Percentiles rank a stretch among this genome's conserved stretches.
phyloP scores from a whole-genome alignment of 2,797 vertebrate species.

The Bradypodion pumilum region DNA sequence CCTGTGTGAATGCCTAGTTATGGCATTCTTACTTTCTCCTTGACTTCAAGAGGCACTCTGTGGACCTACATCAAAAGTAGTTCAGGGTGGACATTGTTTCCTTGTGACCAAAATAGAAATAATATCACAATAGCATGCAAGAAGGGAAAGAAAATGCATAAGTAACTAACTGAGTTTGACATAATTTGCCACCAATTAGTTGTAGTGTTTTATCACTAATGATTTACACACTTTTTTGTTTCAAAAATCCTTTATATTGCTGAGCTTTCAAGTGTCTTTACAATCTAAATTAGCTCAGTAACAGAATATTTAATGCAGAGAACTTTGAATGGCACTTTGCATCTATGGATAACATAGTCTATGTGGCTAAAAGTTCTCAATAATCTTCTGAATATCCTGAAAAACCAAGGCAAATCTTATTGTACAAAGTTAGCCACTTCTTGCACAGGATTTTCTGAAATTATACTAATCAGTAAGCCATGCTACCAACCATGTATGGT shows the following conservation, averaged over 20 bases:
- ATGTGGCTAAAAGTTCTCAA: neutral
- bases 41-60: no score
- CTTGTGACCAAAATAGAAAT: no score
- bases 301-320: conserved; percentile 11
- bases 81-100: no score
- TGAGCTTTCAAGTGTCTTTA: conserved; percentile 26
- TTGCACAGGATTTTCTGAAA: neutral
- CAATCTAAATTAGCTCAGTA: conserved; percentile 27
- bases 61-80: no score
- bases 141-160: no score
- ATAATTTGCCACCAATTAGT: neutral
- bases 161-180: no score
- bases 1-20: no score
- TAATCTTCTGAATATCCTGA: neutral
- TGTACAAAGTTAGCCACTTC: neutral
- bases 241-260: conserved; percentile 20
- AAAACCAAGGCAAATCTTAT: neutral
- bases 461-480: neutral
- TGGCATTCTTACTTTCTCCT: no score
- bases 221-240: neutral
- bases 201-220: neutral
- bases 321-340: neutral
- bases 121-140: no score
- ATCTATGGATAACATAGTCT: rapidly evolving
- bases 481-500: no score